Base-by-base conservation (phyloP, 2,888 invertebrate species). In the Eledona agricola region DNA sequence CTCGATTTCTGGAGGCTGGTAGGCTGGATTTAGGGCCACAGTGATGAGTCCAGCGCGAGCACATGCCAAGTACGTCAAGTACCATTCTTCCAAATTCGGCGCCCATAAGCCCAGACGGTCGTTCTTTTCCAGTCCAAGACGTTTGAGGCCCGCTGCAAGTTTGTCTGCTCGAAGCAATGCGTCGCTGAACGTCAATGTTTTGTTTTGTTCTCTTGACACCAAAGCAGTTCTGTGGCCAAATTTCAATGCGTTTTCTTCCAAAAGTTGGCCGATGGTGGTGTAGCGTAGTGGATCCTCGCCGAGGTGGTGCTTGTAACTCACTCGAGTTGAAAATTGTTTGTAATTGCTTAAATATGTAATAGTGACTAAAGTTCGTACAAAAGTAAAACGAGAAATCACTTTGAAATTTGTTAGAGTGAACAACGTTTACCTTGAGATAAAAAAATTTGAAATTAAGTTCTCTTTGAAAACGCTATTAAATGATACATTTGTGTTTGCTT, bases 91-190 rank as follows among this genome's bases (percentile, higher is more conserved):
- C 19, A 80, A 78, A 74, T 92, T 94, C 0, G 91, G 90, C 0
- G 87, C 84, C 88, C 90, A 92, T 11, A 94, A 78, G 0, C 88
- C 93, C 1, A 95, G 69, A 4, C 87, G 76, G 67, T 94, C 93
- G 0, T 90, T 90, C 15, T 75, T 80, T 43, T 82, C 70, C 9
- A 93, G 66, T 0, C 92, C 92, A 12, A 90, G 64, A 22, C 82
- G 80, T 23, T 28, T 32, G 0, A 93, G 78, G 1, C 89, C 89
- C 1, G 87, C 86, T 0, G 90, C 91, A 2, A 92, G 67, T 42
- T 78, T 78, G 68, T 90, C 86, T 0, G 85, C 85, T 65, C 81
- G 77, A 16, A 75, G 65, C n/a, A 81, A 59, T 0, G 83, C 65
- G 19, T 83, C 74, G 0, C 65, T 58, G 60, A 79, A 88, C 0